Conservation (phyloP, 2,797 vertebrate genomes). For the Mus spretus region DNA sequence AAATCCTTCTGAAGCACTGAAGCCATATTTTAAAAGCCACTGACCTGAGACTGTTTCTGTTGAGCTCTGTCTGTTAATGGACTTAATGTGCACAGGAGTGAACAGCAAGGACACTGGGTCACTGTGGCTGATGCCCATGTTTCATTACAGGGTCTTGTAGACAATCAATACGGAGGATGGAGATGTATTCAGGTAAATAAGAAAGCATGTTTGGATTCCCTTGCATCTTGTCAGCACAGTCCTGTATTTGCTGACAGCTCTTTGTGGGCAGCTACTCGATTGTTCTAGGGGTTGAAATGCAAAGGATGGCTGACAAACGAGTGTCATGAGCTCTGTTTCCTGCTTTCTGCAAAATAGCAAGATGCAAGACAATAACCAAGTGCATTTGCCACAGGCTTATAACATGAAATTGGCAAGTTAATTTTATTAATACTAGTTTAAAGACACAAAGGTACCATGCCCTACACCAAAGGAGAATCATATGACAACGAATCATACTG, state of each 20-base stretch:
- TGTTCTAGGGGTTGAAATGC: slow-evolving; percentile 70
- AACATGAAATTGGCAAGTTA: slow-evolving; percentile 71
- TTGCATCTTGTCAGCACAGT: slow-evolving; percentile 51
- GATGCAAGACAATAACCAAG: slow-evolving; percentile 70
- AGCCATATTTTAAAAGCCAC: slow-evolving; percentile 67
- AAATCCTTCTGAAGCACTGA: slow-evolving; percentile 4
- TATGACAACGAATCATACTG: slow-evolving; percentile 77
- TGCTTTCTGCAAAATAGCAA: slow-evolving; percentile 60
- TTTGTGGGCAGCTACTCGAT: not conserved
- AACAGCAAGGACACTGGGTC: not conserved
- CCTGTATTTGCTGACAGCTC: not conserved
- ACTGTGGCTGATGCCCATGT: not conserved
- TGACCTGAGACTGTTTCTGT: slow-evolving; percentile 56
- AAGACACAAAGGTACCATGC: slow-evolving; percentile 69
- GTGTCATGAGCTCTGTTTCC: slow-evolving; percentile 65
- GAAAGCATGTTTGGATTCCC: slow-evolving; percentile 55
- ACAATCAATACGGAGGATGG: slow-evolving; percentile 14
- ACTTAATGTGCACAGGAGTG: slow-evolving; percentile 2
- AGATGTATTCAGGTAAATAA: slow-evolving; percentile 63
- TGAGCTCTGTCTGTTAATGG: slow-evolving; percentile 64
- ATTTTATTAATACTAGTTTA: slow-evolving; percentile 85
- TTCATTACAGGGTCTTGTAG: slow-evolving; percentile 53
- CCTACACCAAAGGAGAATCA: slow-evolving; percentile 68
- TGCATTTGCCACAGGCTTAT: slow-evolving; percentile 11
- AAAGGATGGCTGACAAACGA: slow-evolving; percentile 62